phyloP scores from a whole-genome alignment of 2,113 vertebrate genomes.

The Cricetomys ansorgei region DNA sequence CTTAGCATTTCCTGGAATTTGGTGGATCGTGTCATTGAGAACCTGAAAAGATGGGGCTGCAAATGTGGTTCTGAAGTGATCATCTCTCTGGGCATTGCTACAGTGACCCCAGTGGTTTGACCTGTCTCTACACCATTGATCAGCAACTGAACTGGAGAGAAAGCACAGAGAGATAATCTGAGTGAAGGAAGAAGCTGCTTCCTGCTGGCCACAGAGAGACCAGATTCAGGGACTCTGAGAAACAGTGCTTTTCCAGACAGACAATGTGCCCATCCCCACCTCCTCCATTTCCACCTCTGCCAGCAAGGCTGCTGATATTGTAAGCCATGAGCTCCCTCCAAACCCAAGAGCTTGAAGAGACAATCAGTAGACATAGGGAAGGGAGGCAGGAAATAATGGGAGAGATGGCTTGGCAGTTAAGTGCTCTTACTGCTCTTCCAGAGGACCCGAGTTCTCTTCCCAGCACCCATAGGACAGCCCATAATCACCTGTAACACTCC shows the following conservation, averaged over 20 bases:
- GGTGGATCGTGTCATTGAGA: not conserved
- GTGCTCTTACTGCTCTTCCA: not conserved
- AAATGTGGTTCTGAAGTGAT: not conserved
- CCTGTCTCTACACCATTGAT: accelerated
- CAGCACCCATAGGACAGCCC: too few species aligned
- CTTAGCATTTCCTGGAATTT: not conserved
- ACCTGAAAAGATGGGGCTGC: not conserved
- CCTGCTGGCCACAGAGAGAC: accelerated
- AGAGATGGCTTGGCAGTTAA: not conserved
- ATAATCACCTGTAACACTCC: too few species aligned
- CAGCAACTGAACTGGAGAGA: not conserved
- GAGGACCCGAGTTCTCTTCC: not conserved
- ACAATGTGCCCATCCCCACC: accelerated
- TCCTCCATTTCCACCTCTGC: accelerated
- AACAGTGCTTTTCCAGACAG: accelerated
- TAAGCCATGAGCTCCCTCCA: not conserved
- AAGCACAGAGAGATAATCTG: too few species aligned
- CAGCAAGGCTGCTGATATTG: not conserved
- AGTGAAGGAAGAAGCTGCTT: not conserved
- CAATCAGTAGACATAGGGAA: too few species aligned
- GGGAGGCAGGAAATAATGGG: too few species aligned
- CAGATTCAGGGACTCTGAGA: accelerated
- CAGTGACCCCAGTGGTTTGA: not conserved
- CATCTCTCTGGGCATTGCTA: not conserved
- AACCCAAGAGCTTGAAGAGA: not conserved